Evolutionary conservation across 2,888 invertebrate genomes (phyloP).

Genomic region (Orthonychiurus folsomi): DNA sequence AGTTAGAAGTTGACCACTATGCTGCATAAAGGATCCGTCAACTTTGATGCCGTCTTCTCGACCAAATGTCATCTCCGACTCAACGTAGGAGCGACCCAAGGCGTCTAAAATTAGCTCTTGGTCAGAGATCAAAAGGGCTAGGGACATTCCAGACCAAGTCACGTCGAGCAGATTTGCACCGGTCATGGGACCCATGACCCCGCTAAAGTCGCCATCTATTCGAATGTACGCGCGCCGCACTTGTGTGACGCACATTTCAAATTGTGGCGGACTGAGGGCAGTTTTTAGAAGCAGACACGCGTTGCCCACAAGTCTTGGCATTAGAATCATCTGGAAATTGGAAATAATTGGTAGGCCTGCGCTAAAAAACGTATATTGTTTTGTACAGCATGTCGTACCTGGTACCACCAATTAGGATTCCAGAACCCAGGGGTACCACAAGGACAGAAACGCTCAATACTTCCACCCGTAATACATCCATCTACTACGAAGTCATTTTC

Average conservation of each 20-base stretch:
- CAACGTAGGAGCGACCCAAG: constrained; percentile 8
- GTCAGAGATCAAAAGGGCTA: constrained; percentile 14
- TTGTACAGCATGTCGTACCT: background rate
- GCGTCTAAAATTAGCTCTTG: constrained; percentile 10
- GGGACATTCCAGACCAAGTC: constrained; percentile 12
- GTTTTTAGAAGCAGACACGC: constrained; percentile 14
- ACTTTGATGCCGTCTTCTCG: constrained; percentile 16
- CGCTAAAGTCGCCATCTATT: constrained; percentile 19
- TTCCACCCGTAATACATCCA: constrained; percentile 18
- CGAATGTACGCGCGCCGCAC: constrained; percentile 12
- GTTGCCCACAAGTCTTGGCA: constrained; percentile 10
- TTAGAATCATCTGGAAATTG: constrained; percentile 12
- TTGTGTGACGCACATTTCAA: constrained; percentile 11
- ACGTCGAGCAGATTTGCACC: constrained; percentile 22
- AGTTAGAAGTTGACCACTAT: constrained; percentile 14
- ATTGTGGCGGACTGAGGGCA: constrained; percentile 10
- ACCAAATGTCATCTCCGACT: background rate
- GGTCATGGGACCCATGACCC: constrained; percentile 12
- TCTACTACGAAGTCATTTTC: constrained; percentile 11
- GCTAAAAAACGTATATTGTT: too few species aligned
- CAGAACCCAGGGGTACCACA: constrained; percentile 20
- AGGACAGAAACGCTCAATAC: constrained; percentile 12
- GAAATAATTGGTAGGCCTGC: background rate
- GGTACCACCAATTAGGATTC: constrained; percentile 19
- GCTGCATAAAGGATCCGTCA: constrained; percentile 20